These are phyloP conservation scores for Drosophila emarginata DNA, from an alignment of 2,888 invertebrate species.

Conservation along the genomic window DNA sequence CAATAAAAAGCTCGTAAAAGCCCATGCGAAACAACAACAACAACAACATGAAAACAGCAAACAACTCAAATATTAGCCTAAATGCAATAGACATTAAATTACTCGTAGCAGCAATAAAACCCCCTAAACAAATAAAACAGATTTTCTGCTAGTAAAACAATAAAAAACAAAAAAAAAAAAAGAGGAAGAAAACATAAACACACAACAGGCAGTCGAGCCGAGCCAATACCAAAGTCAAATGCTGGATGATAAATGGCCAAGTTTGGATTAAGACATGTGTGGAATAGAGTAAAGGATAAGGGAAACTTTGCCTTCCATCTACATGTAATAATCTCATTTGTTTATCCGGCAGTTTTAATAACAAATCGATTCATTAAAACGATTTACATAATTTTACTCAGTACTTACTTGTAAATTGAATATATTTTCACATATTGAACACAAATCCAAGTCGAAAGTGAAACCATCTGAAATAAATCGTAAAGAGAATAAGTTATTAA, in stretches of 20 bases:
- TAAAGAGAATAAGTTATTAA: neutral
- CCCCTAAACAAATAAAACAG: slow-evolving; percentile 65
- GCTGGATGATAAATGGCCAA: slow-evolving; percentile 44
- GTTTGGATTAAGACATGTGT: slow-evolving; percentile 29
- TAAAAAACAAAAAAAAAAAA: slow-evolving; percentile 44
- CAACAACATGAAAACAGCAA: slow-evolving; percentile 24
- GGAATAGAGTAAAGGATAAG: slow-evolving; percentile 11
- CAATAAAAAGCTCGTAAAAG: slow-evolving; percentile 73
- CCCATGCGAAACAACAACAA: slow-evolving; percentile 37
- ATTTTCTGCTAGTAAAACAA: slow-evolving; percentile 77
- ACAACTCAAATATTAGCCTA: slow-evolving; percentile 70
- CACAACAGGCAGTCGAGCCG: slow-evolving; percentile 12
- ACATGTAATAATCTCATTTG: neutral
- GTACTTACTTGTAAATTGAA: neutral
- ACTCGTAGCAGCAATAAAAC: slow-evolving; percentile 70
- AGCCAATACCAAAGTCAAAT: neutral
- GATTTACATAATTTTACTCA: neutral
- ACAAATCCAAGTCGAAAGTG: too few species aligned
- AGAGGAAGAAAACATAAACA: slow-evolving; percentile 27
- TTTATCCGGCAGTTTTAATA: neutral
- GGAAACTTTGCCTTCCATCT: neutral
- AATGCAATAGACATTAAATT: slow-evolving; percentile 74
- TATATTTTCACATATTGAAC: too few species aligned
- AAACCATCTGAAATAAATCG: neutral
- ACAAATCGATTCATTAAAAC: neutral